phyloP scores from a whole-genome alignment of 2,113 vertebrate genomes.

The Noctilio leporinus region DNA sequence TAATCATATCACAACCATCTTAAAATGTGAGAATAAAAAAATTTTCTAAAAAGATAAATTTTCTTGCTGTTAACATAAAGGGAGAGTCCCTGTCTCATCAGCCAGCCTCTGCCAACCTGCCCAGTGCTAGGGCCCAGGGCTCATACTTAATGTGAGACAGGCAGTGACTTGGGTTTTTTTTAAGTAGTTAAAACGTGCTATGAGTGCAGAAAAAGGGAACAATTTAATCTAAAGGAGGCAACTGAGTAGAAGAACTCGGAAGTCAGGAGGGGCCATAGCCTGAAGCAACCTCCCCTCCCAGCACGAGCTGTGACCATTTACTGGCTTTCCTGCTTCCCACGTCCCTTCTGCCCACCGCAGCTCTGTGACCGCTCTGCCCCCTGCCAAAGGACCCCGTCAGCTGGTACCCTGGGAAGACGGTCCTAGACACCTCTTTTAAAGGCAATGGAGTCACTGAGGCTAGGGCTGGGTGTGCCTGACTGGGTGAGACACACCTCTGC shows the following conservation, averaged over 20 bases:
- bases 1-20: too few relatives aligned
- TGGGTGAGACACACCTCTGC: too few relatives aligned
- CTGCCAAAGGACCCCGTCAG: neutral
- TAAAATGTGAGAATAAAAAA: too few relatives aligned
- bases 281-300: neutral
- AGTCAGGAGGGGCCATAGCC: neutral
- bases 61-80: neutral
- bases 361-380: too few relatives aligned
- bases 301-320: neutral
- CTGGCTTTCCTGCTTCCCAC: neutral
- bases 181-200: neutral
- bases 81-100: neutral
- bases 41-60: too few relatives aligned
- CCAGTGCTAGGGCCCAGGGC: neutral
- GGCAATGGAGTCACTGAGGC: neutral
- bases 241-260: neutral
- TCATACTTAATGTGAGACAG: neutral
- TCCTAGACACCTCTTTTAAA: neutral
- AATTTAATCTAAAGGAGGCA: neutral
- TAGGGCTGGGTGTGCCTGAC: too few relatives aligned
- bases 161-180: neutral
- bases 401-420: neutral
- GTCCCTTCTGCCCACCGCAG: neutral
- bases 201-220: neutral
- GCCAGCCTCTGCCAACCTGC: neutral